These are phyloP conservation scores for Stenurella melanura DNA, from an alignment of 2,888 invertebrate species.

Conservation along the genomic window DNA sequence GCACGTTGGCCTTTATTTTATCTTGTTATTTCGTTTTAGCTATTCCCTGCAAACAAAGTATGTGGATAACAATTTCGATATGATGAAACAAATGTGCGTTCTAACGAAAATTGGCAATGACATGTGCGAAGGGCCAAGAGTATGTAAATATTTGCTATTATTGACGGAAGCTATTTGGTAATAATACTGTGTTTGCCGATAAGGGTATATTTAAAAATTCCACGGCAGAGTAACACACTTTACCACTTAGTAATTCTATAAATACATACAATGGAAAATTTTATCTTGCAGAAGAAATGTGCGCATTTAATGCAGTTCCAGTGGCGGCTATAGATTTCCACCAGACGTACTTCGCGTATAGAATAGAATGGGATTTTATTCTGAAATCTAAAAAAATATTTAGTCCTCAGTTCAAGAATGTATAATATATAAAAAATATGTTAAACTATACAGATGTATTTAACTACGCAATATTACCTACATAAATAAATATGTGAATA, in stretches of 20 bases:
- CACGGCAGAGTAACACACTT: background rate
- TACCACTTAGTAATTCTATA: background rate
- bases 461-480: too few relatives aligned
- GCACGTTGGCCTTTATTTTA: background rate
- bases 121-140: constrained; percentile 14
- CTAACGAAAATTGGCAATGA: constrained; percentile 2
- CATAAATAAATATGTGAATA: too few relatives aligned
- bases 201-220: background rate
- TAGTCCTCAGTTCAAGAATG: too few relatives aligned
- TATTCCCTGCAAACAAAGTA: too few relatives aligned
- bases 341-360: too few relatives aligned
- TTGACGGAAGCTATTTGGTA: constrained; percentile 12
- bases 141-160: background rate
- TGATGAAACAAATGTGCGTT: constrained; percentile 2
- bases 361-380: too few relatives aligned
- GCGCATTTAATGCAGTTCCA: background rate
- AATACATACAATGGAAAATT: background rate
- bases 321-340: background rate
- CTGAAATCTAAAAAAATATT: too few relatives aligned
- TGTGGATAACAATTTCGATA: too few relatives aligned
- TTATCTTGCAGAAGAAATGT: background rate
- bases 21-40: background rate
- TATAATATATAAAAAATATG: too few relatives aligned
- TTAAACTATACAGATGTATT: too few relatives aligned
- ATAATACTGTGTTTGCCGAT: constrained; percentile 11